A percentile compares a stretch with the other conserved stretches of the same genome.
These are phyloP conservation scores for Eledone cirrhosa DNA, from an alignment of 2,888 invertebrate species.

Conservation along the genomic window DNA sequence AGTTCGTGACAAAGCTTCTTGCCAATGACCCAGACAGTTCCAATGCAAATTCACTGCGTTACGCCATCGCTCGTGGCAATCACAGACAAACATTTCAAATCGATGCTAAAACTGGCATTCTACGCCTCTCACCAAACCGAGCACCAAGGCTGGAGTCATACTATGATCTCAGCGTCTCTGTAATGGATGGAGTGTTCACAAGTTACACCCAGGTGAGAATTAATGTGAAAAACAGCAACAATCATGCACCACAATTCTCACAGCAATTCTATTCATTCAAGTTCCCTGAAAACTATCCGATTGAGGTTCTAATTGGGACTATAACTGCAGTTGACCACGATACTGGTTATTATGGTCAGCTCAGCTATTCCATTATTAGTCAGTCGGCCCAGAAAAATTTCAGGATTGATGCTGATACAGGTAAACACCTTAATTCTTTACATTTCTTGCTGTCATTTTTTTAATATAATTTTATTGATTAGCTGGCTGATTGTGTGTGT, in stretches of 20 bases:
- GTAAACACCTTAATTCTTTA: conserved; percentile 58
- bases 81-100: conserved; percentile 69
- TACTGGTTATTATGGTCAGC: conserved; percentile 75
- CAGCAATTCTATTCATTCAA: conserved; percentile 80
- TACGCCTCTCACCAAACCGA: conserved; percentile 79
- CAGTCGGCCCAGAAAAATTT: conserved; percentile 65
- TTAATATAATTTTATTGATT: too few relatives aligned
- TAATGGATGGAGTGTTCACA: conserved; percentile 94
- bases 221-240: conserved; percentile 72
- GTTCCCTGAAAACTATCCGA: conserved; percentile 81
- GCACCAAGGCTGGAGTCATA: conserved; percentile 76
- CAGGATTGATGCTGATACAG: conserved; percentile 66
- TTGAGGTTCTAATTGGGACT: conserved; percentile 79
- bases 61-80: conserved; percentile 85
- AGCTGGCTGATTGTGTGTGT: too few relatives aligned
- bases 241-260: conserved; percentile 81
- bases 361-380: conserved; percentile 72
- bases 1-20: conserved; percentile 80
- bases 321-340: conserved; percentile 82
- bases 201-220: conserved; percentile 75
- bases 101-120: conserved; percentile 69
- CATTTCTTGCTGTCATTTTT: too few relatives aligned
- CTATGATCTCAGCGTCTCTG: conserved; percentile 87
- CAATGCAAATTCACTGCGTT: conserved; percentile 79
- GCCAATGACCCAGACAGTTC: conserved; percentile 88